Conservation (phyloP, 2,113 vertebrate species). For the Desmodus rotundus region DNA sequence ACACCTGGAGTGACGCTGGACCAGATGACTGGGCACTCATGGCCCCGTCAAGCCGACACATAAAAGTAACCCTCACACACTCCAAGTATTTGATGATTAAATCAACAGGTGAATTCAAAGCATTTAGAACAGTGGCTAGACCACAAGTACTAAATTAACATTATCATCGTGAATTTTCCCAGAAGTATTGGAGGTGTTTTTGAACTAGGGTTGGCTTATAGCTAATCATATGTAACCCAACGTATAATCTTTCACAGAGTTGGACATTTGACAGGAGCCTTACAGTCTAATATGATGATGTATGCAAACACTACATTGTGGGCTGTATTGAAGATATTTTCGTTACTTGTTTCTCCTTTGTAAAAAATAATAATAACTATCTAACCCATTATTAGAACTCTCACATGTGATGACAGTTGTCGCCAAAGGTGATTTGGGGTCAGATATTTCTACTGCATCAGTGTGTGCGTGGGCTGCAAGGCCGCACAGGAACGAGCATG, state of each 20-base stretch:
- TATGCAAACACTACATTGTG: neutral
- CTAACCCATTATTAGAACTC: neutral
- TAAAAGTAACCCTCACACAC: neutral
- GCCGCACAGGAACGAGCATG: neutral
- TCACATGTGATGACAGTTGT: neutral
- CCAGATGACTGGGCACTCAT: neutral
- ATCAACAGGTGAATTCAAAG: neutral
- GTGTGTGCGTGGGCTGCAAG: neutral
- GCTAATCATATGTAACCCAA: neutral
- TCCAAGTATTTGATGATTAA: neutral
- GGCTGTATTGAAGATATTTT: neutral
- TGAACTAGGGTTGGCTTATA: neutral
- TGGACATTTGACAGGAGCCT: neutral
- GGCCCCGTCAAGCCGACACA: neutral
- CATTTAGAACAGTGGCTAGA: neutral
- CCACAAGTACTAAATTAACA: neutral
- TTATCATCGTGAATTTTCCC: neutral
- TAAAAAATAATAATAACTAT: neutral
- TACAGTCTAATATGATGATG: neutral
- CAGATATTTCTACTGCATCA: neutral
- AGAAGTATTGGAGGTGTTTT: neutral
- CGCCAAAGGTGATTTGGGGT: neutral
- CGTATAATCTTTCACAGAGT: neutral
- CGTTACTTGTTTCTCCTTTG: neutral
- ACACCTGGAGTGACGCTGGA: neutral